phyloP scores from a whole-genome alignment of 2,888 invertebrate species.

The Malachius bipustulatus region DNA sequence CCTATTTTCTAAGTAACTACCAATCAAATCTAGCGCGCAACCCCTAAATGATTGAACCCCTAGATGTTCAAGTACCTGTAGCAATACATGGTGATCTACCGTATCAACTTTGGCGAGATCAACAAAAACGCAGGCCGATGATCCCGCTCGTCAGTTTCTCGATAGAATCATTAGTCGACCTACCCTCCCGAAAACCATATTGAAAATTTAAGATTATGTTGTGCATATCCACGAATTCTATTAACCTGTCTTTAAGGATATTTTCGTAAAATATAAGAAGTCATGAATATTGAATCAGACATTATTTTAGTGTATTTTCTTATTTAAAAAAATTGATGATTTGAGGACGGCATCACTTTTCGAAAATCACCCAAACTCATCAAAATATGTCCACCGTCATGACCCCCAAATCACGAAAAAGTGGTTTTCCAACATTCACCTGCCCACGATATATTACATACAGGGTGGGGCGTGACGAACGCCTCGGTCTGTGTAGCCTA shows the following conservation, averaged over 20 bases:
- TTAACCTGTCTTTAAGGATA: slow-evolving; percentile 14
- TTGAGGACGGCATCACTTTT: too few relatives aligned
- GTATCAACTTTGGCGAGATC: slow-evolving; percentile 13
- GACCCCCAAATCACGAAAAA: too few relatives aligned
- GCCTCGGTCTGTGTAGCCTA: too few relatives aligned
- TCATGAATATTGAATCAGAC: too few relatives aligned
- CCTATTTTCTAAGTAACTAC: slow-evolving; percentile 11
- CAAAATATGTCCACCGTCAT: too few relatives aligned
- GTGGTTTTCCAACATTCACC: too few relatives aligned
- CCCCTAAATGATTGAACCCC: slow-evolving; percentile 11
- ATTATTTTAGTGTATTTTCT: too few relatives aligned
- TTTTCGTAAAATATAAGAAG: too few relatives aligned
- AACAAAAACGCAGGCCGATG: slow-evolving; percentile 11
- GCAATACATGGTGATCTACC: slow-evolving; percentile 10
- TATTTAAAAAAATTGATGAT: too few relatives aligned
- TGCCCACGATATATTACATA: too few relatives aligned
- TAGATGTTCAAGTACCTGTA: slow-evolving; percentile 1
- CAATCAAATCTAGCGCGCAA: slow-evolving; percentile 7
- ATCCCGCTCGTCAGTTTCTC: slow-evolving; percentile 6
- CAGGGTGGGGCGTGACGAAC: too few relatives aligned
- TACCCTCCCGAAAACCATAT: slow-evolving; percentile 9
- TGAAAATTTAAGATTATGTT: slow-evolving; percentile 10
- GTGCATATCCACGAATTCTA: slow-evolving; percentile 8
- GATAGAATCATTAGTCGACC: slow-evolving; percentile 10
- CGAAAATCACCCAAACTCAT: too few relatives aligned